A percentile compares a stretch with the other conserved stretches of the same genome.
Evolutionary conservation across 92 coral and sea anemone genomes (phyloP).

Genomic region (Zoanthus gigantus): DNA sequence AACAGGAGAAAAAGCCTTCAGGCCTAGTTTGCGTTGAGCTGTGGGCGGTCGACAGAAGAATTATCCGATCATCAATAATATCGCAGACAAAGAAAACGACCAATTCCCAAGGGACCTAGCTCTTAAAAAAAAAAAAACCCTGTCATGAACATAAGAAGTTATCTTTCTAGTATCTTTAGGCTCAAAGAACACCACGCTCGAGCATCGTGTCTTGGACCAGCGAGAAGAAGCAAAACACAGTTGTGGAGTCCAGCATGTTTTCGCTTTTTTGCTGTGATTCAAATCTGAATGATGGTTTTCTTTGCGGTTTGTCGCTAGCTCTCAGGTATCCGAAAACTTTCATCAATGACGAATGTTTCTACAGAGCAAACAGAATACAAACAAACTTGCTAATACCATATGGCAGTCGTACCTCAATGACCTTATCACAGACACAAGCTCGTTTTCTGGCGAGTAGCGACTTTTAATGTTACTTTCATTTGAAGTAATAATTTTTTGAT

Average conservation of each 20-base stretch:
- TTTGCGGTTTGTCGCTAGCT: constrained; percentile 44
- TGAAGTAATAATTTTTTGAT: neutral
- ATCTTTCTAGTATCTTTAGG: constrained; percentile 22
- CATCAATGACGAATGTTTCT: constrained; percentile 73
- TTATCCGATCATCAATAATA: constrained; percentile 91
- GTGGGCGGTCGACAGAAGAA: constrained; percentile 95
- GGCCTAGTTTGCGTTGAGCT: constrained; percentile 79
- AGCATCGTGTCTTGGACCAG: neutral
- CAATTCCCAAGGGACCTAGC: constrained; percentile 77
- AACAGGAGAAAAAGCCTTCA: constrained; percentile 65
- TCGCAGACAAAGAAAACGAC: constrained; percentile 70
- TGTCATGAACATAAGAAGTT: constrained; percentile 47
- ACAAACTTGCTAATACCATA: constrained; percentile 54
- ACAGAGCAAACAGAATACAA: constrained; percentile 73
- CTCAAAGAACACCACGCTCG: neutral
- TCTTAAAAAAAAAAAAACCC: constrained; percentile 63
- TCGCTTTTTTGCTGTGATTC: neutral
- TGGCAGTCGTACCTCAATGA: constrained; percentile 1
- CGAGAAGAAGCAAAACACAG: neutral
- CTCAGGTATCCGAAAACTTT: constrained; percentile 69
- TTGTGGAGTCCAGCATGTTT: constrained; percentile 8
- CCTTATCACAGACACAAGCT: neutral
- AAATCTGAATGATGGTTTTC: constrained; percentile 1
- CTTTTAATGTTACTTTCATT: neutral
- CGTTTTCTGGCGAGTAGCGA: neutral